Base-by-base conservation (phyloP, 2,113 vertebrate species). In the Arvicanthis niloticus region DNA sequence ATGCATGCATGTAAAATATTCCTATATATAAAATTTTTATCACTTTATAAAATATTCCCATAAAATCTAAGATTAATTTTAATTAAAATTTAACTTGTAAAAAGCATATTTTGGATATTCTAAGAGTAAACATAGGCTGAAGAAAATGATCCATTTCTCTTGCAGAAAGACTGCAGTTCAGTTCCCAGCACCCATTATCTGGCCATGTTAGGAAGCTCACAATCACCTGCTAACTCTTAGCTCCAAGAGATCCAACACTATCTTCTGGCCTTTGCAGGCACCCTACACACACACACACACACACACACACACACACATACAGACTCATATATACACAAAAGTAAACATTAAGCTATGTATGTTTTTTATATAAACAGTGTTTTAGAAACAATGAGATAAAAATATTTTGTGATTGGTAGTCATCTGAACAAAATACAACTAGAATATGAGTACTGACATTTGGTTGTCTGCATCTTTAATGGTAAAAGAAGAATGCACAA, bases 61-160 rank as follows among this genome's bases (percentile, higher is more conserved):
- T 81, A 42, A 89, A 90, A 89, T 70, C 89, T 87, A 96, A 96
- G 24, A 15, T 22, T 62, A 62, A 58, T 78, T 90, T 73, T 62
- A 94, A 89, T 19, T 29, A 42, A 42, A 88, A 95, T 42, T 62
- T 42, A 62, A 42, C 81, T 60, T 84, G 56, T 84, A 92, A 91
- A 78, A 75, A 78, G 78, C 22, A 60, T 56, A 91, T 91, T 91
- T 34, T 45, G 19, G 84, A 45, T 3, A 48, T 68, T 51, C 62
- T 45, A 87, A 68, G 31, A 22, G 9, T 34, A 86, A 65, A 45
- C 19, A 48, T 65, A 15, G 58, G n/a, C 80, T 60, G 11, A 24
- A 60, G 37, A 82, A 60, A 60, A 82, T 40, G 53, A 40, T 60
- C n/a, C 22, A 84, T n/a, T 40, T 15, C 80, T 60, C 80, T 60